Evolutionary conservation across 2,113 vertebrate genomes (phyloP), one percentile per base, ranked within the genome.

Genomic region (Butorides virescens): DNA sequence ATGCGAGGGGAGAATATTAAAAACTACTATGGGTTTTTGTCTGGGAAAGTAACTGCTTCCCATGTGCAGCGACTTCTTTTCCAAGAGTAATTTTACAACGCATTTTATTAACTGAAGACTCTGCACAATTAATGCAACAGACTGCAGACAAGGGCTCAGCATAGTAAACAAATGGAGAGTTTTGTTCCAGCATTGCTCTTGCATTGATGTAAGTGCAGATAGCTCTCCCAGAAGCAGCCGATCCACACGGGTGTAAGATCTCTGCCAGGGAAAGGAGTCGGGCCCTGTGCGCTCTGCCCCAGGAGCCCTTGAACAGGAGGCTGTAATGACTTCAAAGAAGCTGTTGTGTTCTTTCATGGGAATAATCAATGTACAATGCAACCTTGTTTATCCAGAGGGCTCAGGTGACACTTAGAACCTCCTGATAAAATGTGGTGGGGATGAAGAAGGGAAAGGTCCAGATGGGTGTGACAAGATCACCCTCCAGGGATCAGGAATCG

Each of bases 401-500:
- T 98, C 93, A 91, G 95, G 95, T 96, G 85, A 96, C 96, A 84
- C 72, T 70, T 63, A 27, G 92, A 87, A 63, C 68, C 72, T 84
- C 71, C 90, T 71, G 83, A 94, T 61, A 94, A 91, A 97, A 89
- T 56, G 27, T 79, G 52, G 42, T 67, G 56, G 77, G 67, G 37
- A 61, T 13, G 83, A 93, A 92, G 87, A 87, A 91, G 71, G 37
- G 70, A 86, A 95, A 72, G 29, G 74, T 88, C 88, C 94, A 90
- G 82, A 63, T 12, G 49, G 56, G 42, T 0, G 0, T 91, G 86
- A 92, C 77, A 81, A 75, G 71, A 53, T 90, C 85, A 68, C 58
- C 23, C 80, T 93, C 74, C 37, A 37, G 89, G 67, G 71, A 93
- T 17, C 36, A 19, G 46, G 63, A 94, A 70, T 52, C 3, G 0